Evolutionary conservation across 2,888 invertebrate genomes (phyloP).

Genomic region (Synanthedon vespiformis): DNA sequence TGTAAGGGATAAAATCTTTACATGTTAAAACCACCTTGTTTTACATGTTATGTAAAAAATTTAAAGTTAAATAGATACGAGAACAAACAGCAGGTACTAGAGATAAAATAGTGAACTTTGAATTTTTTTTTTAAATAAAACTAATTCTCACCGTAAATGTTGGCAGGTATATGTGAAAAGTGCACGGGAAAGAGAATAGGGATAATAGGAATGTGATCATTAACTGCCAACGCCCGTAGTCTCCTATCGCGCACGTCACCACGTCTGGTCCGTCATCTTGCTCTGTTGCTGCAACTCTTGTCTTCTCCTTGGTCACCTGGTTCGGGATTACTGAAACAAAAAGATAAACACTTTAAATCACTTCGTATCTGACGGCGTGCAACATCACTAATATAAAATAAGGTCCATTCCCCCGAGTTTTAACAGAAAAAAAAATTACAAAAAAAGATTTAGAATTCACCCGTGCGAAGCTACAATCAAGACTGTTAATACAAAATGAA

Average conservation of each 20-base stretch:
- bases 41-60: too few species aligned
- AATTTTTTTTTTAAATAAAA: not conserved
- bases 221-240: conserved; percentile 83
- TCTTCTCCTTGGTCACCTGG: conserved; percentile 42
- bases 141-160: conserved; percentile 74
- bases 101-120: not conserved
- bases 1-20: too few species aligned
- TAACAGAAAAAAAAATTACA: too few species aligned
- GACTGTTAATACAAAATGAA: too few species aligned
- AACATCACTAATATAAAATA: too few species aligned
- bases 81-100: too few species aligned
- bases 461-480: too few species aligned
- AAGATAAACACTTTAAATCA: conserved; percentile 1
- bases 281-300: conserved; percentile 18
- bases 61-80: too few species aligned
- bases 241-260: conserved; percentile 76
- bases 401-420: too few species aligned
- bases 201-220: conserved; percentile 80
- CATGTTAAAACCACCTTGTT: too few species aligned
- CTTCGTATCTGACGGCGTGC: not conserved
- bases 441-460: too few species aligned
- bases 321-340: conserved; percentile 55
- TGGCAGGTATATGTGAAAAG: conserved; percentile 83
- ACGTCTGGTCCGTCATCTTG: conserved; percentile 71
- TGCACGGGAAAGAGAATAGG: conserved; percentile 82